Percentiles rank a stretch among this genome's conserved stretches.
phyloP scores from a whole-genome alignment of 2,113 vertebrate genomes.

The Otus sunia region DNA sequence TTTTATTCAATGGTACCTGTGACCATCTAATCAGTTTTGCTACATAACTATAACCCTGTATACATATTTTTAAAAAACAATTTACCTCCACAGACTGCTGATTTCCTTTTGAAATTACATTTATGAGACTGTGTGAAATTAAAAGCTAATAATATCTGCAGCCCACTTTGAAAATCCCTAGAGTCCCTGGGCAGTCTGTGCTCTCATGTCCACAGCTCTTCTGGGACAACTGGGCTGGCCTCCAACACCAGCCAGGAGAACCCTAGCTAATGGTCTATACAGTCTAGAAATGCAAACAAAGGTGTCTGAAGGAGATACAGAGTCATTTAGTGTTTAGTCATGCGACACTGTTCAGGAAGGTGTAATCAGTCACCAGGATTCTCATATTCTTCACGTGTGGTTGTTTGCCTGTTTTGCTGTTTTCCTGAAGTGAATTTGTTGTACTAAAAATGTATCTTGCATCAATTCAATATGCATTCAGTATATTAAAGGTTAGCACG shows the following conservation, averaged over 20 bases:
- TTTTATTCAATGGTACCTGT: not conserved
- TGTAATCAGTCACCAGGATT: not conserved
- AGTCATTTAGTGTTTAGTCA: not conserved
- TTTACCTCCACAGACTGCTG: constrained; percentile 7
- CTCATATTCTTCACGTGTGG: not conserved
- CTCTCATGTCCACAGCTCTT: not conserved
- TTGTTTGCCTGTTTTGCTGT: not conserved
- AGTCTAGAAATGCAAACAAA: not conserved
- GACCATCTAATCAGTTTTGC: constrained; percentile 12
- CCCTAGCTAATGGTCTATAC: not conserved
- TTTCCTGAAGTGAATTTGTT: not conserved
- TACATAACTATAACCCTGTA: not conserved
- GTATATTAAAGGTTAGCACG: not conserved
- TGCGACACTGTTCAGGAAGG: not conserved
- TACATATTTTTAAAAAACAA: not conserved
- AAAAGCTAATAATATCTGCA: constrained; percentile 45
- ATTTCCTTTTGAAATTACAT: constrained; percentile 39
- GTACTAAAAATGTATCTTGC: not conserved
- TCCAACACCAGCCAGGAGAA: not conserved
- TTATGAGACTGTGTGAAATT: constrained; percentile 40
- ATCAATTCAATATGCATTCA: not conserved
- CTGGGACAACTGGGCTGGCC: not conserved
- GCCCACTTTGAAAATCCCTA: constrained; percentile 1
- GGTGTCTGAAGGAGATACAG: not conserved
- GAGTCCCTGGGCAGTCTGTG: not conserved